Percentiles rank a stretch among this genome's conserved stretches.
Conservation (phyloP, 1,140 invertebrate species). For the Hyposmocoma kahamanoa region DNA sequence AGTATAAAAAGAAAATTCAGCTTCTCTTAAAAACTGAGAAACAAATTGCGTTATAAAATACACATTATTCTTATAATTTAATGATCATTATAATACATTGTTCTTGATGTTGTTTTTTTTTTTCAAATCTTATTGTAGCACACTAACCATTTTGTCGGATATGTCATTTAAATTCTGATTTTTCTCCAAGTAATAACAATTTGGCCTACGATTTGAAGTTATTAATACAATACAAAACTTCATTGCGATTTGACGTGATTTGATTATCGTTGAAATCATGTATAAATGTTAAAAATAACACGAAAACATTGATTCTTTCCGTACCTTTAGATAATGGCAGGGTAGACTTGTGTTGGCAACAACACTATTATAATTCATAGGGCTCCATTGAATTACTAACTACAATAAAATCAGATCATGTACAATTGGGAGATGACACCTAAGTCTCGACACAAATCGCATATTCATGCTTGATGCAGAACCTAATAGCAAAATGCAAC, state of each 20-base stretch:
- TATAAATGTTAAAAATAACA: slow-evolving; percentile 36
- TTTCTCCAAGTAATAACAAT: slow-evolving; percentile 68
- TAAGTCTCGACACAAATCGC: too few relatives aligned
- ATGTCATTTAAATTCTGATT: slow-evolving; percentile 72
- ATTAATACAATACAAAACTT: slow-evolving; percentile 47
- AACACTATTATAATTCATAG: too few relatives aligned
- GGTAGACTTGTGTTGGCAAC: too few relatives aligned
- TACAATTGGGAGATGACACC: too few relatives aligned
- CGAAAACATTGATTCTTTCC: too few relatives aligned
- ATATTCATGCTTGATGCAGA: too few relatives aligned
- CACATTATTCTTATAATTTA: slow-evolving; percentile 67
- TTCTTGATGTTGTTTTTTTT: slow-evolving; percentile 59
- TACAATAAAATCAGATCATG: too few relatives aligned
- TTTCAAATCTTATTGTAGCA: slow-evolving; percentile 68
- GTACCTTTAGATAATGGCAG: too few relatives aligned
- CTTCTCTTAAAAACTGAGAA: slow-evolving; percentile 64
- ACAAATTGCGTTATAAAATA: slow-evolving; percentile 70
- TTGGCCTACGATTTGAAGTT: slow-evolving; percentile 57
- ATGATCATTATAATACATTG: slow-evolving; percentile 70
- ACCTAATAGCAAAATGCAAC: too few relatives aligned
- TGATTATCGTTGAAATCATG: slow-evolving; percentile 43
- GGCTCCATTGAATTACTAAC: too few relatives aligned
- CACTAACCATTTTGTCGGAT: slow-evolving; percentile 73
- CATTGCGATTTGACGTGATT: slow-evolving; percentile 36
- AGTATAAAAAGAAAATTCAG: slow-evolving; percentile 54